Conservation (phyloP, 2,888 invertebrate species). For the Stramonita haemastoma region DNA sequence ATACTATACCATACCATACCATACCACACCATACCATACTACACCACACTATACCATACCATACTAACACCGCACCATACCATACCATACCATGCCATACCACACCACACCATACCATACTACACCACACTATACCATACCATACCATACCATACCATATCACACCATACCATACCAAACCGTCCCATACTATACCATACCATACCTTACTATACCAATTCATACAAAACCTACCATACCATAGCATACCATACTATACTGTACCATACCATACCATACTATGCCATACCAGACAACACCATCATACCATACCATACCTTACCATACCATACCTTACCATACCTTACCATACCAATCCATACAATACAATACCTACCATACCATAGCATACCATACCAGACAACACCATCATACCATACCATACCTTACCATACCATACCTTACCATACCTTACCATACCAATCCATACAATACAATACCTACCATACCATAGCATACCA, state of each 20-base stretch:
- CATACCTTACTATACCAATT: not conserved
- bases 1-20: not conserved
- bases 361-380: not conserved
- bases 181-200: not conserved
- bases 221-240: too few species aligned
- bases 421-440: not conserved
- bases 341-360: not conserved
- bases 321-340: not conserved
- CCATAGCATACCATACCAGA: not conserved
- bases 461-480: not conserved
- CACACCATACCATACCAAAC: not conserved
- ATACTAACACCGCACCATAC: too few species aligned
- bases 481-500: too few species aligned
- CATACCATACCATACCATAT: not conserved
- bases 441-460: not conserved
- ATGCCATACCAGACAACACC: not conserved
- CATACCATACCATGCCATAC: not conserved
- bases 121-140: not conserved
- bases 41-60: not conserved
- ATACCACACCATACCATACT: not conserved
- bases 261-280: not conserved
- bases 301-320: constrained; percentile 1
- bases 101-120: not conserved
- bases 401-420: not conserved
- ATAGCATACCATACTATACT: not conserved